Evolutionary conservation across 2,888 invertebrate genomes (phyloP), one percentile per base, ranked within the genome.

Genomic region (Blastobasis lacticolella): DNA sequence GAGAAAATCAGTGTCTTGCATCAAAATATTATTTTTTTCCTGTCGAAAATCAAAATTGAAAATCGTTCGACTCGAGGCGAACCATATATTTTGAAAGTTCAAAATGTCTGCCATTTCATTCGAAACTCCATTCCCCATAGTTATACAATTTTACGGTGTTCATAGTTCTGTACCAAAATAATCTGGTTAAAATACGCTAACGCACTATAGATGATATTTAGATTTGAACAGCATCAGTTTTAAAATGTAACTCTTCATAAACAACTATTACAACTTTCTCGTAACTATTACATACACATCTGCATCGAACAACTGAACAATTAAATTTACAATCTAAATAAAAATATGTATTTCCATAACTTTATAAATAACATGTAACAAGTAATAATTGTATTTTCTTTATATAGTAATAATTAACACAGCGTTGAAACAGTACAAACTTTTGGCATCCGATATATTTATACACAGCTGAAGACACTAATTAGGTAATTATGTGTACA

Each of bases 391-490:
- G 57, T 60, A 58, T 60, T 60, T 61, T 54, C 23, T 23, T 5
- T 9, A 42, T 42, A 5, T 42, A 5, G 9, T 42, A n/a, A 42
- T 42, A 42, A 64, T 66, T 63, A 67, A 68, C 66, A 69, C 66
- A 71, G 68, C 67, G 65, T 69, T 57, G 61, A 65, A 62, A 68
- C 57, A 69, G 66, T 69, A 73, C 58, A 69, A 69, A 75, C 67
- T 53, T 81, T 80, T 81, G 82, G 81, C 81, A 80, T 76, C 78
- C 65, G 67, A 74, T 62, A 68, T 62, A 23, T 42, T 7, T 62
- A 66, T 58, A 62, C 63, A 66, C 60, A 57, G 67, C 60, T 58
- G 59, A 59, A 55, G 57, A 55, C 57, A 61, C 68, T 62, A 64
- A 64, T 55, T 58, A 60, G 62, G 10, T 23, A 37, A 5, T 38